Conservation (phyloP, 2,888 invertebrate genomes). For the Caenorhabditis auriculariae region DNA sequence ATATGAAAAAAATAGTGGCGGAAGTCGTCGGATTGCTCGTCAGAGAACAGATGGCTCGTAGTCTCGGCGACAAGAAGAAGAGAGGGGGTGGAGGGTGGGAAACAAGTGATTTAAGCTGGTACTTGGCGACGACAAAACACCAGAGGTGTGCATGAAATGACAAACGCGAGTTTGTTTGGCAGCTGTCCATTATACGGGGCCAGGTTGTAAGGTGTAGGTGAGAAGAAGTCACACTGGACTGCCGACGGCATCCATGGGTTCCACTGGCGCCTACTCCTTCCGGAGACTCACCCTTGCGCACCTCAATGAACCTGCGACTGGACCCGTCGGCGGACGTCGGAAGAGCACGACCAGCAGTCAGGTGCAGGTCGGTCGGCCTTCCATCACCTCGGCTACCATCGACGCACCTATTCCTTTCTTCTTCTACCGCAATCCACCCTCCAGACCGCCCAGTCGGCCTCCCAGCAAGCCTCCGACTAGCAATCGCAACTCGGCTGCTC, state of each 20-base stretch:
- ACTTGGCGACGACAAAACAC: too few relatives aligned
- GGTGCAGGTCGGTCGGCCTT: slow-evolving; percentile 6
- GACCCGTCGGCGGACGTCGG: slow-evolving; percentile 3
- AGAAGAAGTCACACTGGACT: too few relatives aligned
- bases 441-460: slow-evolving; percentile 40
- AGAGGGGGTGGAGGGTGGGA: too few relatives aligned
- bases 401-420: slow-evolving; percentile 31
- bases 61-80: too few relatives aligned
- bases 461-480: slow-evolving; percentile 36
- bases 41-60: too few relatives aligned
- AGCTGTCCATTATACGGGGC: too few relatives aligned
- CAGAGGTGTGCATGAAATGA: too few relatives aligned
- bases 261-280: slow-evolving; percentile 48
- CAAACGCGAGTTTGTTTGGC: too few relatives aligned
- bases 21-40: too few relatives aligned
- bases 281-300: slow-evolving; percentile 46
- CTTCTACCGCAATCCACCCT: slow-evolving; percentile 39
- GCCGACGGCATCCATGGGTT: slow-evolving; percentile 50
- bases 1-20: too few relatives aligned
- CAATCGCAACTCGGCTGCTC: slow-evolving; percentile 26
- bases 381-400: slow-evolving; percentile 20
- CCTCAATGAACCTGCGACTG: slow-evolving; percentile 13
- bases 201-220: too few relatives aligned
- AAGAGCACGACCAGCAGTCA: slow-evolving; percentile 15
- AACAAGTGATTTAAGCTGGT: too few relatives aligned